phyloP scores from a whole-genome alignment of 2,797 vertebrate genomes.

The Mus spretus region DNA sequence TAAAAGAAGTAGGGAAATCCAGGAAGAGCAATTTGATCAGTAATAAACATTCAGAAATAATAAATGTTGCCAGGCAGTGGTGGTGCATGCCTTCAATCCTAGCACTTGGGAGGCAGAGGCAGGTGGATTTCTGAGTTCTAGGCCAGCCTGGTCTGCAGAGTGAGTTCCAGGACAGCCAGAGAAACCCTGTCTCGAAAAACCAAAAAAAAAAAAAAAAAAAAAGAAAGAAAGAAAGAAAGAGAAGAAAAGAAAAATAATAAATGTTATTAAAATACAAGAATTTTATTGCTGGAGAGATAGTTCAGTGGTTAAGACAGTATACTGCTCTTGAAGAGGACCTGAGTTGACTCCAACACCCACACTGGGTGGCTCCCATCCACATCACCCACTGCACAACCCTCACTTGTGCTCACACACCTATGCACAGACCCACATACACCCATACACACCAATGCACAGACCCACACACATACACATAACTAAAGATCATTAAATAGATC shows the following conservation, averaged over 20 bases:
- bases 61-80: no score
- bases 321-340: not conserved
- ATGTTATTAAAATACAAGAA: not conserved
- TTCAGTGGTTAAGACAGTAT: not conserved
- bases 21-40: not conserved
- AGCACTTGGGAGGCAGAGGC: no score
- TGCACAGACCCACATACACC: not conserved
- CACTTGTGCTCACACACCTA: not conserved
- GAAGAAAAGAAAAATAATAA: no score
- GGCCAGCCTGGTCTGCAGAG: no score
- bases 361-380: no score
- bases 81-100: no score
- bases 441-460: not conserved
- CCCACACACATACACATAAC: not conserved
- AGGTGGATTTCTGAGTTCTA: no score
- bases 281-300: not conserved
- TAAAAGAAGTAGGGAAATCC: constrained; percentile 1
- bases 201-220: no score
- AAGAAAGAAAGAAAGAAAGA: no score
- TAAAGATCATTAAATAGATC: not conserved
- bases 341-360: not conserved
- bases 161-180: no score
- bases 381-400: not conserved
- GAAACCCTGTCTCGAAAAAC: no score
- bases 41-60: not conserved